Conservation (phyloP, 2,113 vertebrate species). For the Chunga burmeisteri region DNA sequence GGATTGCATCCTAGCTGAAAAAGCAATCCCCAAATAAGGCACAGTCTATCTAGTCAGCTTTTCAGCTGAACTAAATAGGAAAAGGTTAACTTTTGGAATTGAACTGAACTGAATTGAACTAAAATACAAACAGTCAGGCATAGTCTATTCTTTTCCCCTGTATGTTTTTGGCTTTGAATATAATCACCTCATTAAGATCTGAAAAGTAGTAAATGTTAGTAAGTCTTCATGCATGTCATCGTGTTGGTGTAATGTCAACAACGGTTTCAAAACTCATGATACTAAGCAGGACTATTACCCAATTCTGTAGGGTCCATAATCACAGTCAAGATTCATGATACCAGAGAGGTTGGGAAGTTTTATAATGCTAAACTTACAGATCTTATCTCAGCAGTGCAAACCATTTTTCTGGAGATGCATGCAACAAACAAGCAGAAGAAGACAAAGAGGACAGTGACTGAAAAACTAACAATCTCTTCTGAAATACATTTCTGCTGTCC, state of each 20-base stretch:
- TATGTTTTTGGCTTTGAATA: neutral
- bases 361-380: neutral
- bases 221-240: neutral
- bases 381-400: neutral
- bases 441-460: neutral
- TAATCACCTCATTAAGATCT: neutral
- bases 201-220: neutral
- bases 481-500: neutral
- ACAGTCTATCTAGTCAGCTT: neutral
- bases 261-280: neutral
- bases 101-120: neutral
- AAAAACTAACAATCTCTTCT: neutral
- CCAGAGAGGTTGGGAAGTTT: neutral
- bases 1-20: neutral
- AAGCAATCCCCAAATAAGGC: neutral
- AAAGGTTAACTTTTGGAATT: neutral
- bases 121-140: neutral
- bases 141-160: rapidly evolving
- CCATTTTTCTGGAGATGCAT: neutral
- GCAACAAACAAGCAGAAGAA: neutral
- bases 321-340: neutral
- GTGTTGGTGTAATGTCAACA: neutral
- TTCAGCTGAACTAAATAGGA: neutral
- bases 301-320: neutral
- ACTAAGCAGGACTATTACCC: neutral